These are phyloP conservation scores for Micromys minutus DNA, from an alignment of 2,113 vertebrate genomes.

Conservation along the genomic window DNA sequence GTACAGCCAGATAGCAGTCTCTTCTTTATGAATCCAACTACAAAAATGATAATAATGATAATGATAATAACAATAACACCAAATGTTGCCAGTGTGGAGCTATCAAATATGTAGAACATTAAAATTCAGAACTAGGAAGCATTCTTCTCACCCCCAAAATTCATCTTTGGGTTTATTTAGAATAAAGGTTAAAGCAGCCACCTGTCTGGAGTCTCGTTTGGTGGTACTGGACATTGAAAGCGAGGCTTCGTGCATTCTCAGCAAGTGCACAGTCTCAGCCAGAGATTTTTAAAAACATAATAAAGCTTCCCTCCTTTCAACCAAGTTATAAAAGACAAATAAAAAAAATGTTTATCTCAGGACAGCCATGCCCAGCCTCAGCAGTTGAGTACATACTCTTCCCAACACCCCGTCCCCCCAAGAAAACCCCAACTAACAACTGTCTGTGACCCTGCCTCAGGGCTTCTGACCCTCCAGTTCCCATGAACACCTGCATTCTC, in stretches of 20 bases:
- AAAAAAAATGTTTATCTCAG: constrained; percentile 65
- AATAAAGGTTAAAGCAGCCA: not conserved
- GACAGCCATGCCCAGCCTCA: not conserved
- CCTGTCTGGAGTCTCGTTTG: not conserved
- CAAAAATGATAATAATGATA: not conserved
- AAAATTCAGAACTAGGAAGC: not conserved
- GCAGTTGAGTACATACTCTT: not conserved
- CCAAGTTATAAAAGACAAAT: constrained; percentile 57
- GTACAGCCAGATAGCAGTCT: too few species aligned
- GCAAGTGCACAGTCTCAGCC: not conserved
- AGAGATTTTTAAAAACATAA: constrained; percentile 53
- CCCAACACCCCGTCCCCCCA: not conserved
- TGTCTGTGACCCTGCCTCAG: not conserved
- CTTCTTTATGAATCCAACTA: not conserved
- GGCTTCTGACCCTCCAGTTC: not conserved
- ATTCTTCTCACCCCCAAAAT: not conserved
- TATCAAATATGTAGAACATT: not conserved
- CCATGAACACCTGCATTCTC: not conserved
- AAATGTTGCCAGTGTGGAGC: not conserved
- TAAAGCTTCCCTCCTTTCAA: constrained; percentile 41
- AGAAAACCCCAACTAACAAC: not conserved
- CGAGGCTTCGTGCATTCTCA: not conserved
- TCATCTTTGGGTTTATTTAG: constrained; percentile 22
- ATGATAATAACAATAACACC: not conserved
- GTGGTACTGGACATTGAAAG: not conserved